Evolutionary conservation across 2,113 vertebrate genomes (phyloP), one percentile per base, ranked within the genome.

Genomic region (Oncorhynchus keta): DNA sequence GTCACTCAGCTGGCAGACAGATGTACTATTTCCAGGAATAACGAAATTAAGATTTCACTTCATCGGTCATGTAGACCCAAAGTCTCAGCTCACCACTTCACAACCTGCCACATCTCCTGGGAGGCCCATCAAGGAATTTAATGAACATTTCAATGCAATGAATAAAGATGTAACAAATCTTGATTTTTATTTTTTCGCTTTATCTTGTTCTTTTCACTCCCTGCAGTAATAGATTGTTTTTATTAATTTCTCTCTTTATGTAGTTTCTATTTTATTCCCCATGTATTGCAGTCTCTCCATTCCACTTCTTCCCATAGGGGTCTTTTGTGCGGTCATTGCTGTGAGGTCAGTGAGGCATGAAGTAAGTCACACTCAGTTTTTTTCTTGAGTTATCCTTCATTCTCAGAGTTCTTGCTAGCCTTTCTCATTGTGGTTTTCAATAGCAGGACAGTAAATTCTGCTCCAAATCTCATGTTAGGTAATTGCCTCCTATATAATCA

Each of bases 281-380:
- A 35, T 14, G 55, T 57, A 57, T 57, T 20, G 14, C 55, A 57
- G 55, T 20, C 4, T 57, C 55, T 57, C 55, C 18, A 57, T 20
- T 57, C 18, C 55, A 57, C 16, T 6, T 57, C 4, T 57, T 4
- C 12, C 51, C 51, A 16, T 57, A 20, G 12, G 51, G 51, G 18
- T 61, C 20, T 22, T 62, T 67, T 67, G 65, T 67, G 13, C 3
- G 14, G 28, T 16, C 28, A 67, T 67, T 67, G 24, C 73, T 73
- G 32, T 83, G 85, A 82, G 76, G 68, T 61, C 65, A 74, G n/a
- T 75, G 80, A 84, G 80, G 77, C 77, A 80, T 76, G 77, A 32
- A 75, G 78, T 61, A 2, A 84, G 61, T 72, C 57, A 24, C 70
- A 79, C 72, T 78, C 83, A 74, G 83, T 85, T 62, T 5, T 62